Conservation (phyloP, 1,140 invertebrate species). For the Meloidogyne floridensis region DNA sequence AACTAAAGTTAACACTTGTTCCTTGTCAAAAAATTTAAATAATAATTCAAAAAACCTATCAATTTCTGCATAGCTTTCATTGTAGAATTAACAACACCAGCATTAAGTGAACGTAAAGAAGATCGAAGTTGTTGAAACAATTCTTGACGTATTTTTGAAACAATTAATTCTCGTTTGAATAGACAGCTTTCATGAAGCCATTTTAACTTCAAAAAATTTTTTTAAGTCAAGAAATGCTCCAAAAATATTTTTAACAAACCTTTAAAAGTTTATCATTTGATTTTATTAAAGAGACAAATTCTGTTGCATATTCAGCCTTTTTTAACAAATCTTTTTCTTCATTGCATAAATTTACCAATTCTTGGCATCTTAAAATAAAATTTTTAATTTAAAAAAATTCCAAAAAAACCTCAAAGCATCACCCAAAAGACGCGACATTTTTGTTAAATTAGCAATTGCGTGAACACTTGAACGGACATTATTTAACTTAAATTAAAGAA, state of each 20-base stretch:
- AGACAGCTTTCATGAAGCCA: slow-evolving; percentile 50
- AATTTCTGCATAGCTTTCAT: slow-evolving; percentile 33
- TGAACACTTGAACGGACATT: slow-evolving; percentile 32
- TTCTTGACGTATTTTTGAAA: slow-evolving; percentile 34
- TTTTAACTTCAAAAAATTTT: slow-evolving; percentile 25
- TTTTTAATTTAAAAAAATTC: slow-evolving; percentile 27
- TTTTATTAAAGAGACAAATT: slow-evolving; percentile 44
- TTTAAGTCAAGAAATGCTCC: not conserved
- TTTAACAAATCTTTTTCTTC: slow-evolving; percentile 49
- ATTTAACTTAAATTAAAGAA: slow-evolving; percentile 8
- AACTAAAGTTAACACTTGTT: not conserved
- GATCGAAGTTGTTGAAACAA: slow-evolving; percentile 46
- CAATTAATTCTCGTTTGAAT: slow-evolving; percentile 46
- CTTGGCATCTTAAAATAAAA: slow-evolving; percentile 51
- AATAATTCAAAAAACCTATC: slow-evolving; percentile 9
- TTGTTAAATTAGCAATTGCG: slow-evolving; percentile 39
- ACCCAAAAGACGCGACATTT: slow-evolving; percentile 41
- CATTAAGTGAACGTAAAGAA: slow-evolving; percentile 41
- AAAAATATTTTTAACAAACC: not conserved
- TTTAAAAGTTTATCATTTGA: slow-evolving; percentile 48
- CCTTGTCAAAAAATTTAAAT: not conserved
- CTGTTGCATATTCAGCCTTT: slow-evolving; percentile 43
- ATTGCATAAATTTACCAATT: slow-evolving; percentile 41
- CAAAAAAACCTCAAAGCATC: slow-evolving; percentile 40
- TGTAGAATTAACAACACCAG: not conserved